A percentile compares a stretch with the other conserved stretches of the same genome.
These are phyloP conservation scores for Drosophila murphyi DNA, from an alignment of 1,140 invertebrate species.

Conservation along the genomic window DNA sequence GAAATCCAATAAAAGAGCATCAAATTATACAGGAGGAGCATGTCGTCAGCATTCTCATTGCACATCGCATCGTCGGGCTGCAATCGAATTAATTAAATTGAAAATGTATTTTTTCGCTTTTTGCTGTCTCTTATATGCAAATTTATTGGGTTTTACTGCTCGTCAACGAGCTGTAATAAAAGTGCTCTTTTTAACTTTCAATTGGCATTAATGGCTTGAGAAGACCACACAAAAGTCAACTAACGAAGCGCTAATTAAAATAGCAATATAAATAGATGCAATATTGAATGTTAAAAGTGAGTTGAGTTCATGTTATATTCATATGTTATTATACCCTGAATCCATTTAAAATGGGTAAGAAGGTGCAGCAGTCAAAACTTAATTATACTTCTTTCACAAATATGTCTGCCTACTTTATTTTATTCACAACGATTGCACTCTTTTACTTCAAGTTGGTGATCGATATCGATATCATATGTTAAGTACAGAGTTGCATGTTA, in stretches of 20 bases:
- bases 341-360: too few relatives aligned
- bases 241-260: slow-evolving; percentile 24
- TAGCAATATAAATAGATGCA: background rate
- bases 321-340: too few relatives aligned
- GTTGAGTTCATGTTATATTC: too few relatives aligned
- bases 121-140: slow-evolving; percentile 30
- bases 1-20: slow-evolving; percentile 19
- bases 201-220: slow-evolving; percentile 38
- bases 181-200: slow-evolving; percentile 19
- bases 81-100: slow-evolving; percentile 47
- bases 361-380: too few relatives aligned
- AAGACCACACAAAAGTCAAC: slow-evolving; percentile 23
- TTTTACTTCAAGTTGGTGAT: too few relatives aligned
- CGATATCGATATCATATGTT: too few relatives aligned
- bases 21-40: slow-evolving; percentile 7
- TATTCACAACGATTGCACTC: too few relatives aligned
- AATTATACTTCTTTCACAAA: too few relatives aligned
- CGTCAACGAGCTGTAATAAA: slow-evolving; percentile 26
- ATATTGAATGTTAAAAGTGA: background rate
- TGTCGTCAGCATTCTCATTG: slow-evolving; percentile 5
- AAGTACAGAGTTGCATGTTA: too few relatives aligned
- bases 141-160: slow-evolving; percentile 32
- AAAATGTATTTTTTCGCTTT: slow-evolving; percentile 7
- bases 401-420: too few relatives aligned
- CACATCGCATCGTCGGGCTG: slow-evolving; percentile 20